Conservation (phyloP, 1,140 invertebrate species). For the Polypedilum vanderplanki region DNA sequence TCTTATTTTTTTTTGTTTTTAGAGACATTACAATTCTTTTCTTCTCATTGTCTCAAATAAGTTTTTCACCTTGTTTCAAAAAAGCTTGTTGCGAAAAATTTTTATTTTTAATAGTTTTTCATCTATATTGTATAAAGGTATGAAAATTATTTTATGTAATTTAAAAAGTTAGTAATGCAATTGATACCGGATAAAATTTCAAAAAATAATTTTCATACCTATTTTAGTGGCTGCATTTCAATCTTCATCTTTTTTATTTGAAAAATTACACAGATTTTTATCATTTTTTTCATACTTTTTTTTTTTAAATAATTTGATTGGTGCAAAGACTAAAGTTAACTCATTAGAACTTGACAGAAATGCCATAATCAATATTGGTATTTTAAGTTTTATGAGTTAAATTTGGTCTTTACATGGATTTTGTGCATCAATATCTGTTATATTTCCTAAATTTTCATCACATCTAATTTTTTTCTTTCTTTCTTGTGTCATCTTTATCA, state of each 20-base stretch:
- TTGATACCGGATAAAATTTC: too few relatives aligned
- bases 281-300: too few relatives aligned
- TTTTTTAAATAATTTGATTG: too few relatives aligned
- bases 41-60: not conserved
- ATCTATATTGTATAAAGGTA: not conserved
- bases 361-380: not conserved
- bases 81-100: not conserved
- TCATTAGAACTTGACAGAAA: not conserved
- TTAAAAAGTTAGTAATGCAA: not conserved
- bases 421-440: constrained; percentile 11
- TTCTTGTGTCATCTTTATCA: not conserved
- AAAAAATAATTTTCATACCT: too few relatives aligned
- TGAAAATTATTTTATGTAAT: not conserved
- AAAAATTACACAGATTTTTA: too few relatives aligned
- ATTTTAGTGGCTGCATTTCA: too few relatives aligned
- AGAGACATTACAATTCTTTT: not conserved
- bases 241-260: too few relatives aligned
- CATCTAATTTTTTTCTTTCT: not conserved
- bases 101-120: not conserved
- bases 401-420: not conserved
- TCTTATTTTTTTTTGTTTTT: not conserved
- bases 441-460: not conserved
- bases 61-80: not conserved
- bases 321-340: not conserved
- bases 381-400: not conserved